Percentiles rank a stretch among this genome's conserved stretches.
These are phyloP conservation scores for Huso huso DNA, from an alignment of 2,797 vertebrate species.

Conservation along the genomic window DNA sequence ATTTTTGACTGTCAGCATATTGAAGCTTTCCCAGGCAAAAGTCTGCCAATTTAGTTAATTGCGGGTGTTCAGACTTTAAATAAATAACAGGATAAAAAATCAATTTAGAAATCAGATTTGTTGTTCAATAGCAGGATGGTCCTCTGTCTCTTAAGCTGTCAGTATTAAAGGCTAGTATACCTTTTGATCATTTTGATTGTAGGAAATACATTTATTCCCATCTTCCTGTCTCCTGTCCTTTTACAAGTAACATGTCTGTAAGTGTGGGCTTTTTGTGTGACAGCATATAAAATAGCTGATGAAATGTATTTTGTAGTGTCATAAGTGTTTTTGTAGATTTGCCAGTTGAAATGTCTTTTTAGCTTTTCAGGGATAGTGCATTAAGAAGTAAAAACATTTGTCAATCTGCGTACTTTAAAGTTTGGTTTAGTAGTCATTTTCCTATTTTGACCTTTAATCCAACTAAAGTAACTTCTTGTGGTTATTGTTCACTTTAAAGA, in stretches of 20 bases:
- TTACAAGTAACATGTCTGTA: background rate
- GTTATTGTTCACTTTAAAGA: too few species aligned
- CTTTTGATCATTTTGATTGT: conserved; percentile 1
- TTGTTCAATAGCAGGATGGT: background rate
- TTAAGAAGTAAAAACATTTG: too few species aligned
- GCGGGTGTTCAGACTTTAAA: background rate
- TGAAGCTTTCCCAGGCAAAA: background rate
- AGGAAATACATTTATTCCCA: background rate
- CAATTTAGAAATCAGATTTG: background rate
- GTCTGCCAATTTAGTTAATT: background rate
- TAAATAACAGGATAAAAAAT: conserved; percentile 5
- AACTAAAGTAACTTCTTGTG: too few species aligned
- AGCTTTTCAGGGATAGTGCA: too few species aligned
- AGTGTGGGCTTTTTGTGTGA: conserved; percentile 6
- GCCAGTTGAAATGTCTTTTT: background rate
- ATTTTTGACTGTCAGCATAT: background rate
- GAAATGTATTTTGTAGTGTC: background rate
- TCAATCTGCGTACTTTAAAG: too few species aligned
- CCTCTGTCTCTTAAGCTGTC: background rate
- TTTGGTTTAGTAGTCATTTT: too few species aligned
- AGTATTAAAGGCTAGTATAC: conserved; percentile 5
- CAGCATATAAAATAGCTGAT: background rate
- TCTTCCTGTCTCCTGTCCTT: conserved; percentile 1
- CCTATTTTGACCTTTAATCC: too few species aligned
- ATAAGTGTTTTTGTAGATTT: background rate